phyloP scores from a whole-genome alignment of 2,888 invertebrate species.

The Coelopa pilipes region DNA sequence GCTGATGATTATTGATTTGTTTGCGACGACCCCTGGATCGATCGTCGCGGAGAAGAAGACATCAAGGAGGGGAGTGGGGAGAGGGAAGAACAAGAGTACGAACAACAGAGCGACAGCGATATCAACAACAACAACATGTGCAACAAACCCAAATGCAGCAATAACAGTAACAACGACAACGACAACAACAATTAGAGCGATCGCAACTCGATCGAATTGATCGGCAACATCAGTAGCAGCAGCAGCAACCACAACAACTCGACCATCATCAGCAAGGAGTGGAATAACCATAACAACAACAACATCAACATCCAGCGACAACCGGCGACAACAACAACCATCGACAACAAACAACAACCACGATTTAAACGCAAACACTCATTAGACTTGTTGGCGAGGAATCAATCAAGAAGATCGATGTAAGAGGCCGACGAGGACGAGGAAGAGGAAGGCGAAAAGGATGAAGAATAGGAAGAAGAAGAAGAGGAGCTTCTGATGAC shows the following conservation, averaged over 20 bases:
- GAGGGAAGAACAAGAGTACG: no score
- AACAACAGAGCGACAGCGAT: no score
- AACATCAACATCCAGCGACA: constrained; percentile 7
- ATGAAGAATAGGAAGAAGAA: no score
- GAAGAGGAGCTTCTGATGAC: neutral
- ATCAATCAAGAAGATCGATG: constrained; percentile 42
- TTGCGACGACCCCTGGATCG: constrained; percentile 2
- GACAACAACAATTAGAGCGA: neutral
- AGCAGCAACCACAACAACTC: constrained; percentile 16
- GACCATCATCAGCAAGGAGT: neutral
- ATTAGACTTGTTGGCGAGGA: constrained; percentile 53
- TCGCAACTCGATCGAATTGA: no score
- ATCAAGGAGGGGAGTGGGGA: neutral
- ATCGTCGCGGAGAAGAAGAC: neutral
- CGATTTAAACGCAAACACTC: constrained; percentile 50
- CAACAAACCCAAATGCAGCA: constrained; percentile 1
- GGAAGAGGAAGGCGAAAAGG: no score
- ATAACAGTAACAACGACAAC: constrained; percentile 13
- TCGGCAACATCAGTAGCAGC: neutral
- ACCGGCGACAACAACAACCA: neutral
- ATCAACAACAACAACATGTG: neutral
- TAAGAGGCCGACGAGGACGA: no score
- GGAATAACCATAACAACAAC: neutral
- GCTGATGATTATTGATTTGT: constrained; percentile 34
- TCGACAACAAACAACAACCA: neutral